Percentiles rank a stretch among this genome's conserved stretches.
phyloP scores from a whole-genome alignment of 1,140 invertebrate genomes.

The Pteromalus puparum region DNA sequence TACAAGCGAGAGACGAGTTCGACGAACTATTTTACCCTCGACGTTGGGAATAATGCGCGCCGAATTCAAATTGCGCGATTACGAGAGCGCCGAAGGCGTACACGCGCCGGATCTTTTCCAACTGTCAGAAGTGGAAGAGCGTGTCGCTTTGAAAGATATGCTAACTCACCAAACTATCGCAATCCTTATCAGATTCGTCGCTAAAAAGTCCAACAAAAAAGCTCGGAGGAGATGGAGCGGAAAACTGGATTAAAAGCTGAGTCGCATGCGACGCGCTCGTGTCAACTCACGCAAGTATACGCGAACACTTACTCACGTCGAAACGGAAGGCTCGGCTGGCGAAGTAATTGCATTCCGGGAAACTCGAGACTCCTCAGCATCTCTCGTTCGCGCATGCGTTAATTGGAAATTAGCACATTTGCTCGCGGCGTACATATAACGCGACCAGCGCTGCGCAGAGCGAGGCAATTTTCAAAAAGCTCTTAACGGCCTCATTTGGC shows the following conservation, averaged over 20 bases:
- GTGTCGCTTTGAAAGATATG: slow-evolving; percentile 17
- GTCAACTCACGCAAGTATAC: neutral
- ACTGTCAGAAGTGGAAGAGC: neutral
- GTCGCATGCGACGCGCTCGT: neutral
- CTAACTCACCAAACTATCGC: slow-evolving; percentile 34
- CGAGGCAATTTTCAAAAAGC: slow-evolving; percentile 3
- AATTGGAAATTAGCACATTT: slow-evolving; percentile 31
- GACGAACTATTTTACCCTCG: neutral
- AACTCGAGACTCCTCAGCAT: neutral
- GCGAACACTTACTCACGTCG: too few species aligned
- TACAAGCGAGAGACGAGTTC: neutral
- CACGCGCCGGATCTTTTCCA: neutral
- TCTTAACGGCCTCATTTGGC: neutral
- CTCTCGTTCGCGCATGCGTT: neutral
- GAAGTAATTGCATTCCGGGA: slow-evolving; percentile 18
- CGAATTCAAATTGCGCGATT: slow-evolving; percentile 33
- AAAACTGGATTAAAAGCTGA: slow-evolving; percentile 23
- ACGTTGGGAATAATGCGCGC: neutral
- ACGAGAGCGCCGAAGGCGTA: neutral
- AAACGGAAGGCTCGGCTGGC: neutral
- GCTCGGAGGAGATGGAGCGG: neutral
- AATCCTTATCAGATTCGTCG: neutral
- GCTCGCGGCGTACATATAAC: neutral
- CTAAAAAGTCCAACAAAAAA: neutral
- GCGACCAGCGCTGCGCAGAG: neutral